Percentiles rank a stretch among this genome's conserved stretches.
These are phyloP conservation scores for Aplysina aerophoba DNA, from an alignment of 37 sponge, comb jelly and placozoan genomes.

Conservation along the genomic window DNA sequence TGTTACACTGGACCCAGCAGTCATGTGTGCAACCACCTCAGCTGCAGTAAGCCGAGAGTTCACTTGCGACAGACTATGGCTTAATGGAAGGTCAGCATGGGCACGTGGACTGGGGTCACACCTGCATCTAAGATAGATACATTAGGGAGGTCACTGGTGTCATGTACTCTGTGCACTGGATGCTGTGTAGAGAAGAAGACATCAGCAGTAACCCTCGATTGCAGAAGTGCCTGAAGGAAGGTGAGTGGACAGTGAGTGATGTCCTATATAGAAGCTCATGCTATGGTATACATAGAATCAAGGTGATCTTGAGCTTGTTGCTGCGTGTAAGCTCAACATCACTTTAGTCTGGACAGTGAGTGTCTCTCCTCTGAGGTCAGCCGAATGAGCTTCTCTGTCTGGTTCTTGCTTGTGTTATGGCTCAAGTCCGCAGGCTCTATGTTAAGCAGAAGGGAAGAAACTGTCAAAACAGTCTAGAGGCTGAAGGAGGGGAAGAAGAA, in stretches of 20 bases:
- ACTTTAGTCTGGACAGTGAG: no score
- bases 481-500: conserved; percentile 16
- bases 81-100: conserved; percentile 72
- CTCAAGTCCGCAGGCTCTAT: conserved; percentile 14
- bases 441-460: background rate
- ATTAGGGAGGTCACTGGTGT: background rate
- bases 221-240: conserved; percentile 59
- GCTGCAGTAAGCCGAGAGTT: conserved; percentile 53
- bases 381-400: background rate
- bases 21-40: conserved; percentile 80
- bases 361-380: background rate
- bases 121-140: no score
- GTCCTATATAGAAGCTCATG: no score
- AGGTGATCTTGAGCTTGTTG: no score
- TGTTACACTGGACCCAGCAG: conserved; percentile 76
- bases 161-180: background rate
- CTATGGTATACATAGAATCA: no score
- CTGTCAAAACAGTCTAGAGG: background rate
- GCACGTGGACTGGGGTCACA: background rate
- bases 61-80: conserved; percentile 73
- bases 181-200: conserved; percentile 59
- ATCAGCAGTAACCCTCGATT: conserved; percentile 53
- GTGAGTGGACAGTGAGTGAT: no score
- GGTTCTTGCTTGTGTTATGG: background rate
- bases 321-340: no score